Conservation (phyloP, 2,797 vertebrate species). For the Melanotaenia trifasciata region DNA sequence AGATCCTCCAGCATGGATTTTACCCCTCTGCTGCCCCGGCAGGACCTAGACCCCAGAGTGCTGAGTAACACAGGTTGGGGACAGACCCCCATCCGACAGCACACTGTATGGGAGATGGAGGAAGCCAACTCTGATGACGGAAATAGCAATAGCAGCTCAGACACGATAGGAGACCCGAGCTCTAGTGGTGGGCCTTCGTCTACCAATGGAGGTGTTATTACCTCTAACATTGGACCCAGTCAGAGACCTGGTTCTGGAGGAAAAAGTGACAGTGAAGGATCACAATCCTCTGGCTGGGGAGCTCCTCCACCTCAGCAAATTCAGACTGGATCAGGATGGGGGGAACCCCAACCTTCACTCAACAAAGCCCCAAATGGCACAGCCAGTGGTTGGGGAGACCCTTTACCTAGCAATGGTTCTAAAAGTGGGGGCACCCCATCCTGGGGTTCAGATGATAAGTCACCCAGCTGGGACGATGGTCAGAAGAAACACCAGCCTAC, state of each 20-base stretch:
- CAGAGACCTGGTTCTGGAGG: conserved; percentile 85
- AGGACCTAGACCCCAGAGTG: conserved; percentile 95
- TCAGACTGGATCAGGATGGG: conserved; percentile 90
- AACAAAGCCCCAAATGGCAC: conserved; percentile 90
- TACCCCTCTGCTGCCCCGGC: conserved; percentile 88
- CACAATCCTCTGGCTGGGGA: conserved; percentile 90
- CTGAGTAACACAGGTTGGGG: conserved; percentile 98
- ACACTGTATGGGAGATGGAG: conserved; percentile 97
- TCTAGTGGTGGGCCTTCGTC: conserved; percentile 69
- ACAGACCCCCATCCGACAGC: conserved; percentile 97
- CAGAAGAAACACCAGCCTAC: conserved; percentile 88
- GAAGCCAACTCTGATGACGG: conserved; percentile 77
- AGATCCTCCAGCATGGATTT: conserved; percentile 86
- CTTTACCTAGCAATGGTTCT: conserved; percentile 85
- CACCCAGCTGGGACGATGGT: conserved; percentile 91
- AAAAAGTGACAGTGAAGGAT: conserved; percentile 90
- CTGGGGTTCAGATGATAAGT: conserved; percentile 93
- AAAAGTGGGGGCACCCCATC: conserved; percentile 86
- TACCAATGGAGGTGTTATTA: conserved; percentile 68
- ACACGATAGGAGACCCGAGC: conserved; percentile 82
- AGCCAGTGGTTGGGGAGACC: conserved; percentile 89
- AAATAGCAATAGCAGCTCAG: conserved; percentile 90
- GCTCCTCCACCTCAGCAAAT: conserved; percentile 81
- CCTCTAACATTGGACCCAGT: conserved; percentile 58
- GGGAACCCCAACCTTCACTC: conserved; percentile 80